A percentile compares a stretch with the other conserved stretches of the same genome.
phyloP scores from a whole-genome alignment of 2,797 vertebrate species.

The Anguilla anguilla region DNA sequence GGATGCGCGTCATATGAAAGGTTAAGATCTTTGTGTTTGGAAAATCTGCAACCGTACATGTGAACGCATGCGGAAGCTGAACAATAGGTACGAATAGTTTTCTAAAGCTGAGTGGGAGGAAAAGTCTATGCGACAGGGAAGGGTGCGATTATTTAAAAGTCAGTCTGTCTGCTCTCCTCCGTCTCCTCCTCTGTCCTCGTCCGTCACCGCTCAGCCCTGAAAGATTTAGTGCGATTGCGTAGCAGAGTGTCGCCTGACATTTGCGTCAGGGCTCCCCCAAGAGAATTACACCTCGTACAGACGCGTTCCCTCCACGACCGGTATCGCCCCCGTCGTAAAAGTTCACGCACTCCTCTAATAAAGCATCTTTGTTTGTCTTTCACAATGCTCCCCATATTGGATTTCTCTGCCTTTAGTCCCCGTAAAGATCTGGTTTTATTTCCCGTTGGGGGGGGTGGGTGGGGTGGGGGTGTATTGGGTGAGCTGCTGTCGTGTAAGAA shows the following conservation, averaged over 20 bases:
- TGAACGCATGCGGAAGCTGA: neutral
- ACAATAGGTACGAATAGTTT: neutral
- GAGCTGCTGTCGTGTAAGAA: neutral
- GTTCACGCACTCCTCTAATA: constrained; percentile 27
- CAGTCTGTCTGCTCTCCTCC: neutral
- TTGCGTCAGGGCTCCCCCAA: neutral
- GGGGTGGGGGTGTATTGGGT: neutral
- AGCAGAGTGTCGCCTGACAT: neutral
- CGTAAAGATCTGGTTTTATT: constrained; percentile 25
- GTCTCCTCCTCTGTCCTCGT: neutral
- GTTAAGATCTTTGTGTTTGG: neutral
- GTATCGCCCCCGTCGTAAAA: constrained; percentile 19
- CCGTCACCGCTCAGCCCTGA: neutral
- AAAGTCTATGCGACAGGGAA: neutral
- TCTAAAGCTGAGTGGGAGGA: too few species aligned
- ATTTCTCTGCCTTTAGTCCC: constrained; percentile 11
- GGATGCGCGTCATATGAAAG: neutral
- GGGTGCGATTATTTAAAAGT: neutral
- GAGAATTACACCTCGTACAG: constrained; percentile 22
- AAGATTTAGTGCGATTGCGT: neutral
- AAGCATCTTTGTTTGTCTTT: constrained; percentile 30
- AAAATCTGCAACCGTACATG: neutral
- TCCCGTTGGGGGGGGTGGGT: neutral
- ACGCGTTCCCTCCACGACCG: constrained; percentile 5
- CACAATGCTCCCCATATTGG: constrained; percentile 30